A percentile compares a stretch with the other conserved stretches of the same genome.
Conservation (phyloP, 2,888 invertebrate species). For the Zaprionus lineosus region DNA sequence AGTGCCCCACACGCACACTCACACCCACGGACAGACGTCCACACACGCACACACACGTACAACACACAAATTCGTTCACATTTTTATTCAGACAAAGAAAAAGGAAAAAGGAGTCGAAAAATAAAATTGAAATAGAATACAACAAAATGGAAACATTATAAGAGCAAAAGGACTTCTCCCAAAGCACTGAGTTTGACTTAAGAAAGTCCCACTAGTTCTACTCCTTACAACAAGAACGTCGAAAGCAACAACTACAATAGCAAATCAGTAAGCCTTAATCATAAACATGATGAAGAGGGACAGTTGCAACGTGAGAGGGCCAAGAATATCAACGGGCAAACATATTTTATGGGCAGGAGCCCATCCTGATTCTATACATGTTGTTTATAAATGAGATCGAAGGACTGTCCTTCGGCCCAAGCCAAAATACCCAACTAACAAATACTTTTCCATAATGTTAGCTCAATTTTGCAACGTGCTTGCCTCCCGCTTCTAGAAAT, state of each 20-base stretch:
- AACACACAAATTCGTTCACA: too few relatives aligned
- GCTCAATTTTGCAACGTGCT: slow-evolving; percentile 4
- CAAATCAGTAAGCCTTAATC: slow-evolving; percentile 50
- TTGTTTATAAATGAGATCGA: slow-evolving; percentile 18
- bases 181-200: slow-evolving; percentile 45
- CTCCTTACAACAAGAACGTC: slow-evolving; percentile 4
- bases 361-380: slow-evolving; percentile 1
- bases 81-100: background rate
- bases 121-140: slow-evolving; percentile 54
- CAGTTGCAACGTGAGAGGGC: slow-evolving; percentile 14
- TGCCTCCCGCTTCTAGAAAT: background rate
- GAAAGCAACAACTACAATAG: slow-evolving; percentile 25
- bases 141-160: slow-evolving; percentile 25
- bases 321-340: slow-evolving; percentile 2
- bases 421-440: background rate
- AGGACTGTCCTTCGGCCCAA: background rate
- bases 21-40: background rate
- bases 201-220: slow-evolving; percentile 21
- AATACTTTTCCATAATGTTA: background rate
- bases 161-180: slow-evolving; percentile 31
- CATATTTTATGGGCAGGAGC: background rate
- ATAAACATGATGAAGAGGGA: slow-evolving; percentile 26
- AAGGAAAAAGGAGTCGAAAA: slow-evolving; percentile 17
- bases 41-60: background rate
- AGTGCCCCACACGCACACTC: background rate